Conservation (phyloP, 2,888 invertebrate genomes). For the Conistra vaccinii region DNA sequence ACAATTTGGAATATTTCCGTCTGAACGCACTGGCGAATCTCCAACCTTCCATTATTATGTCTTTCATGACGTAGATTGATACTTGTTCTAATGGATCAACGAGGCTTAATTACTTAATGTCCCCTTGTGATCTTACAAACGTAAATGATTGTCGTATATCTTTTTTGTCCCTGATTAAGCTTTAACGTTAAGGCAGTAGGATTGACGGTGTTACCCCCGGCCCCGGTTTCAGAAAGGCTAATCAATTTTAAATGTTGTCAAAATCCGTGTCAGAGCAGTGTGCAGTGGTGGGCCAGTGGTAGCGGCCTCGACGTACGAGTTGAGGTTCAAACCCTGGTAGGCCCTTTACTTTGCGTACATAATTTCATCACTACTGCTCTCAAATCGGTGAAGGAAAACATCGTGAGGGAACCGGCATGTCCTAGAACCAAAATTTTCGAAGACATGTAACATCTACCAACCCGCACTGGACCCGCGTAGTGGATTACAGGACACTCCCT, state of each 20-base stretch:
- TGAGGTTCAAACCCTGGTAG: too few species aligned
- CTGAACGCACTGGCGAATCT: constrained; percentile 66
- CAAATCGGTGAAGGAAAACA: too few species aligned
- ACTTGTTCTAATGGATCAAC: constrained; percentile 59
- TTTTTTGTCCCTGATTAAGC: constrained; percentile 32
- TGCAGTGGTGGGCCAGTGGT: too few species aligned
- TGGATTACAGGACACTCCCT: too few species aligned
- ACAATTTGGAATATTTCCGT: constrained; percentile 60
- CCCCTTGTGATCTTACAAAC: constrained; percentile 48
- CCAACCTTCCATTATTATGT: constrained; percentile 65
- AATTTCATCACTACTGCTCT: too few species aligned
- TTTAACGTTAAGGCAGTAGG: constrained; percentile 11
- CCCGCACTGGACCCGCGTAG: too few species aligned
- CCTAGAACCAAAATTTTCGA: too few species aligned
- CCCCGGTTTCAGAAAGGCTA: not conserved
- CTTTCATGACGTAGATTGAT: constrained; percentile 62
- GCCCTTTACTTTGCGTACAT: too few species aligned
- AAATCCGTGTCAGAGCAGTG: not conserved
- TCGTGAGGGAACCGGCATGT: too few species aligned
- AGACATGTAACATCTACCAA: too few species aligned
- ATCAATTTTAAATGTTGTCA: not conserved
- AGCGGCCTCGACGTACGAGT: too few species aligned
- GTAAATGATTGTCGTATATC: constrained; percentile 37
- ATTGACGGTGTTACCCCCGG: not conserved
- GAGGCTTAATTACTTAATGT: constrained; percentile 54